Conservation (phyloP, 2,797 vertebrate genomes). For the Brachymystax lenok region DNA sequence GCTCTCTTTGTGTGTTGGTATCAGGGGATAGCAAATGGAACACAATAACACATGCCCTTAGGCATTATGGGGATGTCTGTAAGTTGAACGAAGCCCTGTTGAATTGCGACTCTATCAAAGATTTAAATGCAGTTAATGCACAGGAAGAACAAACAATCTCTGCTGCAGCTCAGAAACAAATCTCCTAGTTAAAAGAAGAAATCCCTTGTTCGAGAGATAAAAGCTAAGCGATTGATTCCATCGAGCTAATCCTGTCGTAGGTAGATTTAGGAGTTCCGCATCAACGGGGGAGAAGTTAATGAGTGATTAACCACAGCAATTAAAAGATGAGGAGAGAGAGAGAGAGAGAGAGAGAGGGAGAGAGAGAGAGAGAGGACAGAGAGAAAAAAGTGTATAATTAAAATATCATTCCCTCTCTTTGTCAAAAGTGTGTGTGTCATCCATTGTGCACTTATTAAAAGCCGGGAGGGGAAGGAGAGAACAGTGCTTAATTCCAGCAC, state of each 20-base stretch:
- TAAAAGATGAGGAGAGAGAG: slow-evolving; percentile 91
- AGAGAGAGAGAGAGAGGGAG: slow-evolving; percentile 61
- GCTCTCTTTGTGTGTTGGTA: not conserved
- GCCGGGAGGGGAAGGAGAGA: slow-evolving; percentile 86
- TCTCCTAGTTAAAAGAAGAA: not conserved
- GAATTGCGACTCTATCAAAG: not conserved
- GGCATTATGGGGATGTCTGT: too few relatives aligned
- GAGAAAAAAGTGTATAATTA: slow-evolving; percentile 90
- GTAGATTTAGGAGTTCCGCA: slow-evolving; percentile 90
- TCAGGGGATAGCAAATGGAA: not conserved
- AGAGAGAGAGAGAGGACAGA: slow-evolving; percentile 39
- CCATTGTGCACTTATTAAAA: slow-evolving; percentile 99
- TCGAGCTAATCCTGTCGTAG: slow-evolving; percentile 90
- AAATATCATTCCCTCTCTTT: slow-evolving; percentile 97
- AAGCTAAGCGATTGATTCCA: slow-evolving; percentile 91
- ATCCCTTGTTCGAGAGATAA: not conserved
- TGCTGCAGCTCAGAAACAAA: slow-evolving; percentile 24
- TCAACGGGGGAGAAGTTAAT: slow-evolving; percentile 89
- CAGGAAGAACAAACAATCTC: too few relatives aligned
- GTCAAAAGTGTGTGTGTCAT: slow-evolving; percentile 96
- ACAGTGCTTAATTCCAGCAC: slow-evolving; percentile 92
- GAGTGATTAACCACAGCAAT: slow-evolving; percentile 99
- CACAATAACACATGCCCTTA: too few relatives aligned
- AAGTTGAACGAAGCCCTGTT: not conserved
- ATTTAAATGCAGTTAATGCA: not conserved